phyloP scores from a whole-genome alignment of 2,888 invertebrate species.

The Stenurella melanura region DNA sequence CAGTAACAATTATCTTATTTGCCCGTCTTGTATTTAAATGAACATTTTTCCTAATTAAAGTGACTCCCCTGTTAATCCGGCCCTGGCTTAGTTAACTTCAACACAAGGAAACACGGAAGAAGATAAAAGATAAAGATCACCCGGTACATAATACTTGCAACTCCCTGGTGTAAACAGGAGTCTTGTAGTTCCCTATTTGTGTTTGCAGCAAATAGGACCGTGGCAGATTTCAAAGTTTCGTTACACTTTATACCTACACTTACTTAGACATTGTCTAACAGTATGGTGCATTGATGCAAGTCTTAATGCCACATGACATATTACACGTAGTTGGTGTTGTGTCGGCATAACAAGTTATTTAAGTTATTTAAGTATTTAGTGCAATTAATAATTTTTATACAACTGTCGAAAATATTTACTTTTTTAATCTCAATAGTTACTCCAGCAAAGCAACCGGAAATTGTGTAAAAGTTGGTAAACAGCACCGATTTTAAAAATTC shows the following conservation, averaged over 20 bases:
- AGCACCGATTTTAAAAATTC: too few species aligned
- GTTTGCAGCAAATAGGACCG: constrained; percentile 13
- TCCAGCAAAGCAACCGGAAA: too few species aligned
- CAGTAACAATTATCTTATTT: not conserved
- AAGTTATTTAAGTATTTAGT: too few species aligned
- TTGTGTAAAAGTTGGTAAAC: too few species aligned
- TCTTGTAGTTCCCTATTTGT: constrained; percentile 30
- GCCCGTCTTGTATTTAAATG: not conserved
- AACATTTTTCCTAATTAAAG: not conserved
- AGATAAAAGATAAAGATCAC: constrained; percentile 38
- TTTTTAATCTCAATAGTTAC: too few species aligned
- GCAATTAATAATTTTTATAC: too few species aligned
- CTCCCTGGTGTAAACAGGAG: constrained; percentile 28
- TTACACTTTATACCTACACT: constrained; percentile 1
- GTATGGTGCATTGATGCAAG: not conserved
- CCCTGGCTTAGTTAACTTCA: not conserved
- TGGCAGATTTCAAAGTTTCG: constrained; percentile 28
- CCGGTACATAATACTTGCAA: not conserved
- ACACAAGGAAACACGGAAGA: constrained; percentile 17
- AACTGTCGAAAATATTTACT: too few species aligned
- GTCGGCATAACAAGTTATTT: too few species aligned
- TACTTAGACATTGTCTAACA: not conserved
- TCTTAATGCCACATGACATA: not conserved
- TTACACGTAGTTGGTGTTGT: not conserved
- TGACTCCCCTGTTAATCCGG: not conserved